Percentiles rank a stretch among this genome's conserved stretches.
These are phyloP conservation scores for Petrocephalus schoutedeni DNA, from an alignment of 2,797 vertebrate species.

Conservation along the genomic window DNA sequence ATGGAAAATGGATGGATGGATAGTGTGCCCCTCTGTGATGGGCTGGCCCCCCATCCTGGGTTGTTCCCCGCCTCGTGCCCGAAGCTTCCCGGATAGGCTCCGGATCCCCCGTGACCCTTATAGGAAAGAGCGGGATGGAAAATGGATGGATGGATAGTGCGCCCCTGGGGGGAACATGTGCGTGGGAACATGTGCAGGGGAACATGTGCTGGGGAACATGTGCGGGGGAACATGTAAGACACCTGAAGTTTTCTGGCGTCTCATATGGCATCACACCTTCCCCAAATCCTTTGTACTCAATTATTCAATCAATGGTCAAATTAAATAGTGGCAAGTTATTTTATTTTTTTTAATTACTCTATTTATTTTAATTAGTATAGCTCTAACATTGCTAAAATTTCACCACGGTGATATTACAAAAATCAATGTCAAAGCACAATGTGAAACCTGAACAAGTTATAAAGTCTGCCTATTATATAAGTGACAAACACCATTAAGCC, in stretches of 20 bases:
- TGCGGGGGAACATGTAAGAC: too few relatives aligned
- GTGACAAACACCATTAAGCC: conserved; percentile 37
- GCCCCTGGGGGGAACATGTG: neutral
- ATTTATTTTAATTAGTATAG: neutral
- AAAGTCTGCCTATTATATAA: conserved; percentile 37
- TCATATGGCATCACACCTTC: neutral
- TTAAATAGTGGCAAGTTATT: neutral
- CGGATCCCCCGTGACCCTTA: too few relatives aligned
- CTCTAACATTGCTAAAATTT: neutral
- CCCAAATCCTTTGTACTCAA: neutral
- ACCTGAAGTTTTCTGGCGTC: neutral
- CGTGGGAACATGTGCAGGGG: too few relatives aligned
- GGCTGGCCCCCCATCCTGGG: too few relatives aligned
- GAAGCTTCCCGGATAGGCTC: too few relatives aligned
- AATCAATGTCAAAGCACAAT: conserved; percentile 28
- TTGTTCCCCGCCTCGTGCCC: too few relatives aligned
- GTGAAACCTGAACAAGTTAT: conserved; percentile 26
- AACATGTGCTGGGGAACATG: too few relatives aligned
- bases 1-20: too few relatives aligned
- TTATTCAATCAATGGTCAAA: neutral
- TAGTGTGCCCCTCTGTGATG: too few relatives aligned
- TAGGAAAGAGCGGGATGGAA: too few relatives aligned
- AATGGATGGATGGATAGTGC: neutral
- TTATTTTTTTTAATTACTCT: neutral
- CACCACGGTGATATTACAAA: neutral